Base-by-base conservation (phyloP, 2,797 vertebrate genomes). In the Enteromius afrohamiltoni region DNA sequence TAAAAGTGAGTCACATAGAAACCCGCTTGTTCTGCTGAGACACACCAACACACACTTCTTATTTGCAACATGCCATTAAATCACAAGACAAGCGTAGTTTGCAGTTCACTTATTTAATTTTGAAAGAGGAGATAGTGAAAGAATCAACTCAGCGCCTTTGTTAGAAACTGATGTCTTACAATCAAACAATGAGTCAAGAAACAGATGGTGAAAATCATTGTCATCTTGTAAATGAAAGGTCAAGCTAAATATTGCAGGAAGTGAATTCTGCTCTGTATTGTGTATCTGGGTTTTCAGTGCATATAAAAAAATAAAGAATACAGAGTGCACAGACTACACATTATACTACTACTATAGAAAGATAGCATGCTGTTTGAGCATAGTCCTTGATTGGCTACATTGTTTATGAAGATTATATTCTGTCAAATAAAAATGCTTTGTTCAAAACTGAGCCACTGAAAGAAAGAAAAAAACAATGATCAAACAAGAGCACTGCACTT, bases 1-100 rank as follows among this genome's bases (percentile, higher is more conserved):
- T 89, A 99, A 99, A 93, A 99, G 98, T 99, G 90, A 97, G 97
- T 79, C n/a, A 53, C 8, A n/a, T n/a, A 53, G 8, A 49, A 64
- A 31, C n/a, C 37, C n/a, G 6, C 21, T 40, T 60, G 14, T 23
- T 55, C 74, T 60, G n/a, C 6, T 40, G 34, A 37, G 74, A 37
- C n/a, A n/a, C 8, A 6, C 2, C n/a, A 29, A 17, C 17, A 11
- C 1, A 9, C 13, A 29, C 17, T 34, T 74, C 19, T 34, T 53
- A 53, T 21, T 49, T 29, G 53, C 16, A 49, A 49, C 8, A 29
- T 7, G 7, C 9, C 10, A 34, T 74, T 74, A 34, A 74, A 74
- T n/a, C 9, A 1, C 16, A 2, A 31, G 23, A 49, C 23, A 49
- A 6, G 16, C 2, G 7, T 29, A 55, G 9, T 37, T 55, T 23